Evolutionary conservation across 2,113 vertebrate genomes (phyloP).

Genomic region (Catharus bicknelli): DNA sequence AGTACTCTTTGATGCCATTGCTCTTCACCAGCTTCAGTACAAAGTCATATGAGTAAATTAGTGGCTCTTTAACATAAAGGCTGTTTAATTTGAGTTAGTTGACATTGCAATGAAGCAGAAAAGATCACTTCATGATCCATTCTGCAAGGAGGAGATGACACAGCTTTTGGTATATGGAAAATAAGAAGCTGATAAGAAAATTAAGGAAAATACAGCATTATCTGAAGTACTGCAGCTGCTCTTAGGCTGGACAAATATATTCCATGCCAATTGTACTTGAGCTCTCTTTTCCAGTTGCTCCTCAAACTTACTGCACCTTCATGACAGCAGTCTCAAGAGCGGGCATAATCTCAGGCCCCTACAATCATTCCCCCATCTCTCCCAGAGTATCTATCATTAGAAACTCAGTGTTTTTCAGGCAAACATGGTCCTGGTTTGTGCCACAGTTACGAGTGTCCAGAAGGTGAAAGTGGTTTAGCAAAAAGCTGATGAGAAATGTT

Average conservation of each 20-base stretch:
- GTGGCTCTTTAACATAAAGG: not conserved
- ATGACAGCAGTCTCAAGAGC: not conserved
- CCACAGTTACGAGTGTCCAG: not conserved
- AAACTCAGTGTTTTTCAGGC: not conserved
- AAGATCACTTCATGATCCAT: not conserved
- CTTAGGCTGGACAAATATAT: not conserved
- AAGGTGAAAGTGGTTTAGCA: not conserved
- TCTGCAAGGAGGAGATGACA: not conserved
- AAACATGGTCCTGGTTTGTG: not conserved
- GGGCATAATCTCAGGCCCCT: not conserved
- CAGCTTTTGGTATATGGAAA: not conserved
- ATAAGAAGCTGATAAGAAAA: not conserved
- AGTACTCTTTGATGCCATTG: not conserved
- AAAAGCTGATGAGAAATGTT: not conserved
- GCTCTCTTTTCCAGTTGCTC: not conserved
- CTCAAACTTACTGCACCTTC: not conserved
- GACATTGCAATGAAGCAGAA: not conserved
- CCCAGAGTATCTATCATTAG: not conserved
- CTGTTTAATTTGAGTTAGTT: not conserved
- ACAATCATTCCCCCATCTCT: not conserved
- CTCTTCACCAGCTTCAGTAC: not conserved
- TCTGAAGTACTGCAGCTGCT: not conserved
- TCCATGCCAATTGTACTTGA: not conserved
- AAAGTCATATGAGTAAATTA: not conserved
- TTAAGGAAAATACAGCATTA: not conserved